A percentile compares a stretch with the other conserved stretches of the same genome.
phyloP scores from a whole-genome alignment of 2,888 invertebrate species.

The Morinoia aosen region DNA sequence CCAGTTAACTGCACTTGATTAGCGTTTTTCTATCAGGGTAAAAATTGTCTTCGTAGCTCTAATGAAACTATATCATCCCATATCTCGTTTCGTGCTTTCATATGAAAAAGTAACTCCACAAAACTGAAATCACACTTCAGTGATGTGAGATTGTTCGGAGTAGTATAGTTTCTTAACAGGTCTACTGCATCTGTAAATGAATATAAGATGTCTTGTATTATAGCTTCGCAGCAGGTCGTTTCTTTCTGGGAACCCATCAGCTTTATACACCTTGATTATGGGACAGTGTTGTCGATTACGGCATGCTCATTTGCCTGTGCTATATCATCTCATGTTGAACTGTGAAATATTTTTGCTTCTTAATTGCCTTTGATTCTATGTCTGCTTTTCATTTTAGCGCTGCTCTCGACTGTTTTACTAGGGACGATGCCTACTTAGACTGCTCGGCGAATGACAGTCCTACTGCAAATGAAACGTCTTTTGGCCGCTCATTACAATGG shows the following conservation, averaged over 20 bases:
- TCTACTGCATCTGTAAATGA: neutral
- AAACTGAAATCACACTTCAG: neutral
- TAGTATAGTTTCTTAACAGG: neutral
- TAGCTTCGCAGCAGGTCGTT: neutral
- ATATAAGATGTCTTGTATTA: neutral
- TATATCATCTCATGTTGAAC: neutral
- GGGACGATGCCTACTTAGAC: constrained; percentile 44
- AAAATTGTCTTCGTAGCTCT: neutral
- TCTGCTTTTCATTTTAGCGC: neutral
- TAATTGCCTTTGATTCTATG: neutral
- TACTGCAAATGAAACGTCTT: constrained; percentile 51
- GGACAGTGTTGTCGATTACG: neutral
- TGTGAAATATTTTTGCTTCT: neutral
- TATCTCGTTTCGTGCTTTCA: neutral
- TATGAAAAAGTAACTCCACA: neutral
- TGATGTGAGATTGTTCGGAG: neutral
- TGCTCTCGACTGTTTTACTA: neutral
- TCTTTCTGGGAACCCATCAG: neutral
- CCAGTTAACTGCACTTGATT: neutral
- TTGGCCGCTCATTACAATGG: constrained; percentile 52
- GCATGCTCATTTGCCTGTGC: neutral
- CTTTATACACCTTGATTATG: neutral
- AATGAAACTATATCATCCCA: neutral
- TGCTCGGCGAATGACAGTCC: constrained; percentile 38
- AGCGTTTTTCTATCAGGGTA: neutral